These are phyloP conservation scores for Cyprinodon tularosa DNA, from an alignment of 2,113 vertebrate species.

Conservation along the genomic window DNA sequence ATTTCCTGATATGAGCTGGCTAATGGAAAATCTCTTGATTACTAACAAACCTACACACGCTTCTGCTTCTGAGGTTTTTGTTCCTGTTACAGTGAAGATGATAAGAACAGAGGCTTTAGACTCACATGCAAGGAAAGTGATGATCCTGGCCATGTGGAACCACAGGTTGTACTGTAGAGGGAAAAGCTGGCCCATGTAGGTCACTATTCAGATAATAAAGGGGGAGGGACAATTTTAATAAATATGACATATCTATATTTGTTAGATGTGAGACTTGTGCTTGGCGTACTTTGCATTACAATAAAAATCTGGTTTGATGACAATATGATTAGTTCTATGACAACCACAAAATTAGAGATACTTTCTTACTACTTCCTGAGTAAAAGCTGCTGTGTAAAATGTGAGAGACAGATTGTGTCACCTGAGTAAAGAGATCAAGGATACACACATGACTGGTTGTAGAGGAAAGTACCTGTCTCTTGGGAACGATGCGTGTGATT, in stretches of 20 bases:
- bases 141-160: constrained; percentile 40
- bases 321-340: background rate
- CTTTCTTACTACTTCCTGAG: constrained; percentile 7
- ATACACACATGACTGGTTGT: constrained; percentile 40
- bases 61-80: constrained; percentile 32
- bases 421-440: constrained; percentile 31
- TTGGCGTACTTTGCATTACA: background rate
- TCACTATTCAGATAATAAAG: constrained; percentile 47
- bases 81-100: constrained; percentile 30
- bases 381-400: constrained; percentile 15
- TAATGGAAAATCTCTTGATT: background rate
- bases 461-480: constrained; percentile 18
- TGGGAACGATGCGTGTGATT: constrained; percentile 23
- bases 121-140: constrained; percentile 18
- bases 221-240: background rate
- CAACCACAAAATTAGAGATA: background rate
- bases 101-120: background rate
- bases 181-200: constrained; percentile 50
- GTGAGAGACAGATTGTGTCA: constrained; percentile 23
- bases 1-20: constrained; percentile 3
- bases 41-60: background rate
- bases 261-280: background rate
- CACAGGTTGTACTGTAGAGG: constrained; percentile 36
- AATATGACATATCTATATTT: background rate
- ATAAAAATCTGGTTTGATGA: constrained; percentile 14